These are phyloP conservation scores for Ceyx cyanopectus DNA, from an alignment of 2,113 vertebrate genomes.

Conservation along the genomic window DNA sequence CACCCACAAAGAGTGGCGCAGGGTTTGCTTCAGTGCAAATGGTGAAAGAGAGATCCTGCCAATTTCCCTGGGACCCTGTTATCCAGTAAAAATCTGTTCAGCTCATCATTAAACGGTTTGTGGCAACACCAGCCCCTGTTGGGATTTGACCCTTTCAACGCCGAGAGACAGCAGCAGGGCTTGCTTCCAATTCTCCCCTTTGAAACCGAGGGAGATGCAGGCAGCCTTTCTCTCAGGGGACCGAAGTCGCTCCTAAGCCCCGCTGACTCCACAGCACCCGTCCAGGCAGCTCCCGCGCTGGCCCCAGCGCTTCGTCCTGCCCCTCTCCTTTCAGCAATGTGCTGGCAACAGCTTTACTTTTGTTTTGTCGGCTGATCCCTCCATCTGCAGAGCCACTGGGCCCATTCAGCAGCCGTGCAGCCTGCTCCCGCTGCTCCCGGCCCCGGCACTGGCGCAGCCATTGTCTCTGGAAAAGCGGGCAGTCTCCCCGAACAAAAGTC, in stretches of 20 bases:
- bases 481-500: slow-evolving; percentile 77
- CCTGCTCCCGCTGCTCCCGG: slow-evolving; percentile 19
- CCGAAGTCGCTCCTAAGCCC: background rate
- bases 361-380: slow-evolving; percentile 77
- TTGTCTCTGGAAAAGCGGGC: slow-evolving; percentile 76
- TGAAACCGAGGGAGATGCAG: background rate
- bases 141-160: background rate
- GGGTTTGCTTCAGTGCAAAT: background rate
- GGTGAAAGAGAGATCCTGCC: background rate
- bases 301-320: slow-evolving; percentile 18
- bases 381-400: slow-evolving; percentile 74
- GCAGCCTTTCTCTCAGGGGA: background rate
- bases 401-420: slow-evolving; percentile 54
- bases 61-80: background rate
- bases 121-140: background rate
- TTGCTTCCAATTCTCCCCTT: background rate
- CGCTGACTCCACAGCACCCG: background rate
- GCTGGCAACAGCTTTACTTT: slow-evolving; percentile 81
- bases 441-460: slow-evolving; percentile 28
- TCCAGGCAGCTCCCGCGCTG: slow-evolving; percentile 52
- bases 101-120: background rate
- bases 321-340: slow-evolving; percentile 74
- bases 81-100: background rate
- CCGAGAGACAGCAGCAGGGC: background rate
- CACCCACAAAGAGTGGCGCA: background rate